A percentile compares a stretch with the other conserved stretches of the same genome.
Evolutionary conservation across 1,140 invertebrate genomes (phyloP).

Genomic region (Hycleus cichorii): DNA sequence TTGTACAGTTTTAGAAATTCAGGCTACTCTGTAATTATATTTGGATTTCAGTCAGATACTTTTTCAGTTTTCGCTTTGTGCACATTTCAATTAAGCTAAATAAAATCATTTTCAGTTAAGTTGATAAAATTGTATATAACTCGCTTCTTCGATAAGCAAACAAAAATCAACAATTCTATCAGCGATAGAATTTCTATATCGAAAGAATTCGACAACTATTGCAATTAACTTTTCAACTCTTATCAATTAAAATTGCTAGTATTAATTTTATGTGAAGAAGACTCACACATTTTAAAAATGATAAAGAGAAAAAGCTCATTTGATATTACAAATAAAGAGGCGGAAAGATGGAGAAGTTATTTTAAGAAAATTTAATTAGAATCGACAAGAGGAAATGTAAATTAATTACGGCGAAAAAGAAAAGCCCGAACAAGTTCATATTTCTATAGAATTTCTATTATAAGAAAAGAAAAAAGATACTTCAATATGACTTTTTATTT

Average conservation of each 20-base stretch:
- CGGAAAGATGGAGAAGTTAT: too few species aligned
- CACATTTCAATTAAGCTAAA: conserved; percentile 30
- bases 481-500: conserved; percentile 19
- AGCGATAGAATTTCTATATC: too few species aligned
- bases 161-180: too few species aligned
- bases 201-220: too few species aligned
- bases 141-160: too few species aligned
- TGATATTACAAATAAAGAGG: not conserved
- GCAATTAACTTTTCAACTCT: not conserved
- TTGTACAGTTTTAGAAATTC: conserved; percentile 27
- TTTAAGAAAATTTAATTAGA: conserved; percentile 16
- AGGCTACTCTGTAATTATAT: conserved; percentile 31
- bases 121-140: not conserved
- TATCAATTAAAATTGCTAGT: conserved; percentile 16
- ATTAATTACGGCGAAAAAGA: conserved; percentile 8
- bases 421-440: conserved; percentile 5
- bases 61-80: conserved; percentile 31
- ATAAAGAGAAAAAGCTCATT: not conserved
- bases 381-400: conserved; percentile 14
- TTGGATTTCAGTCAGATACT: conserved; percentile 32
- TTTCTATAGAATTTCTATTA: conserved; percentile 12
- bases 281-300: not conserved
- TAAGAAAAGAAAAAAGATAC: conserved; percentile 8
- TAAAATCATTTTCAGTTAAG: conserved; percentile 18
- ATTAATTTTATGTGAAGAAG: conserved; percentile 10